Conservation (phyloP, 1,140 invertebrate species). For the Schlechtendalia chinensis region DNA sequence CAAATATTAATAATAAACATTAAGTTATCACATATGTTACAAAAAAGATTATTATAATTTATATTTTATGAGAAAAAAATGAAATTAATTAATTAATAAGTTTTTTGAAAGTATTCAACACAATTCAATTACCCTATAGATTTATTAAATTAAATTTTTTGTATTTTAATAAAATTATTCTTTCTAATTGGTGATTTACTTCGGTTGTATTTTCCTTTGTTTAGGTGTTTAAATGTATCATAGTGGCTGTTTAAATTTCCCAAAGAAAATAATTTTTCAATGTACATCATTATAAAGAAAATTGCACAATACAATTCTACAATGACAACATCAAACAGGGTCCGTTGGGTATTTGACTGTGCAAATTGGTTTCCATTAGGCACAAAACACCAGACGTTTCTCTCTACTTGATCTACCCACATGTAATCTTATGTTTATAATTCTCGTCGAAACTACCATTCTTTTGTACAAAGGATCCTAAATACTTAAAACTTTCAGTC, state of each 20-base stretch:
- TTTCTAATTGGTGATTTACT: slow-evolving; percentile 6
- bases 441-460: no score
- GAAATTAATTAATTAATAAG: not conserved
- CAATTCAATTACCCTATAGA: not conserved
- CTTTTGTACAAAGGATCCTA: no score
- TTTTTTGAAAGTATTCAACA: not conserved
- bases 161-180: no score
- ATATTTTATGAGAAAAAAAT: no score
- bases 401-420: no score
- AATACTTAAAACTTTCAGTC: no score
- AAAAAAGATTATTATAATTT: no score
- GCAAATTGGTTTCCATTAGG: slow-evolving; percentile 72
- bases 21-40: no score
- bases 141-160: not conserved
- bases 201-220: slow-evolving; percentile 37
- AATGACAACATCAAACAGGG: slow-evolving; percentile 54
- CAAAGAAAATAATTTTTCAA: slow-evolving; percentile 24
- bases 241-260: slow-evolving; percentile 16
- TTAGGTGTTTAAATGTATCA: slow-evolving; percentile 44
- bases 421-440: no score
- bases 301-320: slow-evolving; percentile 24
- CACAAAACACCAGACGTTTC: no score
- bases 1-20: no score
- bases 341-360: slow-evolving; percentile 84
- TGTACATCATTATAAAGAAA: slow-evolving; percentile 33